Conservation (phyloP, 2,888 invertebrate species). For the Plagodis pulveraria region DNA sequence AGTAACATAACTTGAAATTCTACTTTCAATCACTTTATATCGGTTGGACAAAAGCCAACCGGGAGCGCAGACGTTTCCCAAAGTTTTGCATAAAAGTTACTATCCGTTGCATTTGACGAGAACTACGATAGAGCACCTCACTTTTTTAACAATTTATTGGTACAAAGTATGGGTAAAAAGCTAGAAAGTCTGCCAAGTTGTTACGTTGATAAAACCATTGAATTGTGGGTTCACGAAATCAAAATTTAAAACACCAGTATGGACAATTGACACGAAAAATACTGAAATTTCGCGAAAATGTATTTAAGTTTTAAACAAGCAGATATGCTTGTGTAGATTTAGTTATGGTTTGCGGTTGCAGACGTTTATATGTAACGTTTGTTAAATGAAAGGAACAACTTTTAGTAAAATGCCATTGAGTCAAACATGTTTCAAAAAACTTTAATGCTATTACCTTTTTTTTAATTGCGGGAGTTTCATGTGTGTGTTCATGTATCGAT, state of each 20-base stretch:
- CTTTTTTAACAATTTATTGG: constrained; percentile 58
- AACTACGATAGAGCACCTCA: constrained; percentile 43
- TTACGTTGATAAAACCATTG: constrained; percentile 6
- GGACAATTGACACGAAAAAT: not conserved
- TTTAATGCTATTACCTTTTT: no score
- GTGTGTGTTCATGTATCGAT: no score
- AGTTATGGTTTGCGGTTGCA: no score
- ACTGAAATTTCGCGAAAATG: not conserved
- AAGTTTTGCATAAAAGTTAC: constrained; percentile 67
- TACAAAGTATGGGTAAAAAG: constrained; percentile 29
- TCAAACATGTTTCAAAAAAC: no score
- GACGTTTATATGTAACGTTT: no score
- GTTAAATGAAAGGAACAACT: no score
- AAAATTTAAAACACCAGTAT: not conserved
- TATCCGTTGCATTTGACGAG: constrained; percentile 66
- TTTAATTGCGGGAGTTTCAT: no score
- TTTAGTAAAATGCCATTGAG: no score
- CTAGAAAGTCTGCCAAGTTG: constrained; percentile 21
- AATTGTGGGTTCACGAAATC: constrained; percentile 1
- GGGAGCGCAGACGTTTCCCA: constrained; percentile 62
- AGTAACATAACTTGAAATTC: constrained; percentile 25
- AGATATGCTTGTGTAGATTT: no score
- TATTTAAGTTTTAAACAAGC: no score
- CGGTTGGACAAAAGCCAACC: constrained; percentile 63
- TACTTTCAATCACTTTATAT: constrained; percentile 39